Evolutionary conservation across 2,797 vertebrate genomes (phyloP), one percentile per base, ranked within the genome.

Genomic region (Acanthopagrus latus): DNA sequence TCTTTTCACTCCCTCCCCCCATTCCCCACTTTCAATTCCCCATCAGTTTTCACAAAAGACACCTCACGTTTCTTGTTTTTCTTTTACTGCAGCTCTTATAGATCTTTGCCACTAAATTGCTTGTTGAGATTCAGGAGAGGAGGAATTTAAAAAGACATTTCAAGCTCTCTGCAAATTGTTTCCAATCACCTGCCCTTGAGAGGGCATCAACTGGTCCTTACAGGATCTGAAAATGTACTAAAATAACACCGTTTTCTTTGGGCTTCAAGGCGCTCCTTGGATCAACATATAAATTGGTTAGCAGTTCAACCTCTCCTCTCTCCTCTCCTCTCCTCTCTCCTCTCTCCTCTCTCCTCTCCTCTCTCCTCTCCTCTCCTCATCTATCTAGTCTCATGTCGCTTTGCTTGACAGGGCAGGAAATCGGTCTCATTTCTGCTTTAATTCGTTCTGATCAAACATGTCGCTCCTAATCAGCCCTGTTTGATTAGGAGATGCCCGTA

Each of bases 381-480:
- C 78, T 73, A 47, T 88, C 78, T 73, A 23, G 74, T 80, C 71
- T 85, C 57, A 41, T 86, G 88, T 81, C 23, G 64, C 86, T 91
- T 76, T 90, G 92, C 91, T 88, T 88, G 92, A 92, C 91, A 87
- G 92, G 83, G 88, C 92, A 90, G 90, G 90, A 93, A 94, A 93
- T 94, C 90, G 71, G 74, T 88, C 88, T 93, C 89, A 92, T 94
- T 93, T 93, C 88, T 90, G 89, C 91, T 92, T 93, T 95, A 93
- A 93, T 94, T 95, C 86, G 14, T 90, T 93, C 88, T 91, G 92
- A 93, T 94, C 92, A 93, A 94, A 93, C 90, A 91, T 89, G 93
- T 94, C 92, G 86, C 92, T 94, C 89, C 93, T 91, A 94, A 93
- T 94, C 91, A 92, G 81, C 83, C 83, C 77, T 23, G 58, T 91